phyloP scores from a whole-genome alignment of 2,113 vertebrate species.

The Oxyura jamaicensis region DNA sequence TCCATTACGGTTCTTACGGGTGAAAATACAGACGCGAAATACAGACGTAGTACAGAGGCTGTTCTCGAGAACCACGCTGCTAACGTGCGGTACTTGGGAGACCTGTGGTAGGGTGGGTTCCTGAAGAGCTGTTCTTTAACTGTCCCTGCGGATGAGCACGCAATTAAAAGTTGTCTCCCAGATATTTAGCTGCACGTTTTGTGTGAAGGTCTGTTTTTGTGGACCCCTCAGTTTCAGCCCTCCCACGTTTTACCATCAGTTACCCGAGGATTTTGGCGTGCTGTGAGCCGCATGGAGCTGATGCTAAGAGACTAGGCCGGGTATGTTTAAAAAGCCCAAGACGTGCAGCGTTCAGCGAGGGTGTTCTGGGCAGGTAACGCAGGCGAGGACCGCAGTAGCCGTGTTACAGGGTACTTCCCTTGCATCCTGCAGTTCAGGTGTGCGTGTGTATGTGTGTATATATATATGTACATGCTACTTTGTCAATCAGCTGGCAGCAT shows the following conservation, averaged over 20 bases:
- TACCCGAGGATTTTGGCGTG: not conserved
- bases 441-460: no score
- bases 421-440: not conserved
- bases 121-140: not conserved
- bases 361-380: not conserved
- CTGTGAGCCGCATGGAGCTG: not conserved
- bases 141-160: not conserved
- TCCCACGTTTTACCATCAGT: not conserved
- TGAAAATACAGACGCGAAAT: not conserved
- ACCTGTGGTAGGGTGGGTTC: not conserved
- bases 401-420: not conserved
- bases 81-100: not conserved
- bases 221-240: not conserved
- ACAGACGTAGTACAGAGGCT: not conserved
- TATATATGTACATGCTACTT: not conserved
- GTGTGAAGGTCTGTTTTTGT: not conserved
- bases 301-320: not conserved
- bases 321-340: not conserved
- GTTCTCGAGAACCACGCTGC: not conserved
- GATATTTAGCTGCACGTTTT: not conserved
- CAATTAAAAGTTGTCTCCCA: not conserved
- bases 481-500: not conserved
- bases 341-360: not conserved
- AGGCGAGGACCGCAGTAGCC: not conserved
- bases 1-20: not conserved